Percentiles rank a stretch among this genome's conserved stretches.
Conservation (phyloP, 2,797 vertebrate genomes). For the Borostomias antarcticus region DNA sequence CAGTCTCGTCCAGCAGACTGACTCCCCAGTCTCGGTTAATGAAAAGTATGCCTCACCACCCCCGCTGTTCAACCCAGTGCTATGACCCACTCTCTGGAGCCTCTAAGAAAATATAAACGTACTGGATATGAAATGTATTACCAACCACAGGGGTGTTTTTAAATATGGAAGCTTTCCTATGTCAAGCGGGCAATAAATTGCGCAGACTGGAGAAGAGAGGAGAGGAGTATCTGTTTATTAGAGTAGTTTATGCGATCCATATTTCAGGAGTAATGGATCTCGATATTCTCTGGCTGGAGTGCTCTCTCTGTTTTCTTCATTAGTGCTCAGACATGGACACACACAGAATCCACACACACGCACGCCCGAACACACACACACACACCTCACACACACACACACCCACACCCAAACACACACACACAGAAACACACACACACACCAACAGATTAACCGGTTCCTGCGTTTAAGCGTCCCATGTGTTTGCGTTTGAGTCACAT, state of each 20-base stretch:
- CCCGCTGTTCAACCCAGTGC: constrained; percentile 17
- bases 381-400: constrained; percentile 31
- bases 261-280: constrained; percentile 66
- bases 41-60: not conserved
- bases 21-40: constrained; percentile 25
- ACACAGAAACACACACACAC: constrained; percentile 40
- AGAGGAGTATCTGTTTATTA: constrained; percentile 74
- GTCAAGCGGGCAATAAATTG: constrained; percentile 56
- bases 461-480: constrained; percentile 76
- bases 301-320: constrained; percentile 74
- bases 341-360: no score
- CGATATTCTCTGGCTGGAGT: constrained; percentile 38
- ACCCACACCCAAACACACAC: constrained; percentile 38
- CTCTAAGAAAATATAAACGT: constrained; percentile 42
- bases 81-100: constrained; percentile 22
- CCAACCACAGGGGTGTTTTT: constrained; percentile 38
- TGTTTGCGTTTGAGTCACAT: constrained; percentile 84
- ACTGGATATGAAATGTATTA: constrained; percentile 33
- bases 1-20: constrained; percentile 11
- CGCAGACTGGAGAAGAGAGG: constrained; percentile 45
- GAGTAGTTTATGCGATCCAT: constrained; percentile 66
- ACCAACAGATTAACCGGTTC: constrained; percentile 68
- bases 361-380: no score
- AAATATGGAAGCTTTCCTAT: constrained; percentile 37
- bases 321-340: constrained; percentile 52